Percentiles rank a stretch among this genome's conserved stretches.
phyloP scores from a whole-genome alignment of 2,888 invertebrate genomes.

The Cantharis flavilabris region DNA sequence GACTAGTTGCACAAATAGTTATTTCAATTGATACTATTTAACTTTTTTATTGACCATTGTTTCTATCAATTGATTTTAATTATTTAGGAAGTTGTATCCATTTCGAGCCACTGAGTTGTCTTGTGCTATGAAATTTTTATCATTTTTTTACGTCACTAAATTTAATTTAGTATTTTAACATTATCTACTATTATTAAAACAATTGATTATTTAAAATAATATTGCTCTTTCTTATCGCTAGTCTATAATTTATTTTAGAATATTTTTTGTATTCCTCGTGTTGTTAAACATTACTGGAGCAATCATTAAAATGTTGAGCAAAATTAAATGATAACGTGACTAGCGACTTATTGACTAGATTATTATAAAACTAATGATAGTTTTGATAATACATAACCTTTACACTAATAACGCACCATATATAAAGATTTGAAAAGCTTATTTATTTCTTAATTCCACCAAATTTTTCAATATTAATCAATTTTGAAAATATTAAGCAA shows the following conservation, averaged over 20 bases:
- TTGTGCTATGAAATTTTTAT: not conserved
- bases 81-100: not conserved
- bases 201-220: not conserved
- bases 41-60: not conserved
- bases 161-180: not conserved
- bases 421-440: not conserved
- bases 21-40: not conserved
- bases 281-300: not conserved
- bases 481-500: not conserved
- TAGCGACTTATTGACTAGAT: slow-evolving; percentile 6
- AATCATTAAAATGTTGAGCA: slow-evolving; percentile 9
- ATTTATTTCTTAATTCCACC: not conserved
- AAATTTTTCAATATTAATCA: not conserved
- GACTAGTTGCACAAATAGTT: too few species aligned
- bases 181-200: not conserved
- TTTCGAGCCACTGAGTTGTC: not conserved
- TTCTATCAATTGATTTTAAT: not conserved
- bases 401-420: not conserved
- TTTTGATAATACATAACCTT: not conserved
- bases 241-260: not conserved
- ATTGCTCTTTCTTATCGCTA: not conserved
- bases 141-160: not conserved
- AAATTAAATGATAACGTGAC: slow-evolving; percentile 16
- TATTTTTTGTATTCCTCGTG: not conserved
- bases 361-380: not conserved